These are phyloP conservation scores for Leptatherina wallacei DNA, from an alignment of 2,797 vertebrate genomes.

Conservation along the genomic window DNA sequence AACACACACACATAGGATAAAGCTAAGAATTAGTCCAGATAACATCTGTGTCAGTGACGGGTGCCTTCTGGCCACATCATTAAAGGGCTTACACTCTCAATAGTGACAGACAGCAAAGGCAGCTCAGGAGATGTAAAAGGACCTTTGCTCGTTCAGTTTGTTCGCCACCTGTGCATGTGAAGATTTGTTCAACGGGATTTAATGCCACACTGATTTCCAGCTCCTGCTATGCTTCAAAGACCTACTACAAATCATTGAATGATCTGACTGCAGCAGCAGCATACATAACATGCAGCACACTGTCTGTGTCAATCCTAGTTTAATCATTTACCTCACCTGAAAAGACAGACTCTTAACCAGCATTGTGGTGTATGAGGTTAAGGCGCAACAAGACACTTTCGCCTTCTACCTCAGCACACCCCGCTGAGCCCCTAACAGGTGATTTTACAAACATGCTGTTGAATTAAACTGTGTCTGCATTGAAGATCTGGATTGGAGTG, in stretches of 20 bases:
- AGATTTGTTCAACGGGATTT: slow-evolving; percentile 32
- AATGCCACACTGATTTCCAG: background rate
- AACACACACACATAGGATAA: slow-evolving; percentile 9
- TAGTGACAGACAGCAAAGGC: slow-evolving; percentile 53
- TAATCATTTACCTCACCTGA: slow-evolving; percentile 63
- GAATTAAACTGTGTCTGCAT: background rate
- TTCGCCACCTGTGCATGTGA: slow-evolving; percentile 44
- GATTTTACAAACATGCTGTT: background rate
- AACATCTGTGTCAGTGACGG: slow-evolving; percentile 71
- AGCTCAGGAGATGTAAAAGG: slow-evolving; percentile 8
- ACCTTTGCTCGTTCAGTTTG: slow-evolving; percentile 24
- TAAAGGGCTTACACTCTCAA: slow-evolving; percentile 47
- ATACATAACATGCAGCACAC: background rate
- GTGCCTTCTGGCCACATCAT: slow-evolving; percentile 55
- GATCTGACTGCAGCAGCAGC: background rate
- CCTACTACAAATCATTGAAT: background rate
- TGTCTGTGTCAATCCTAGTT: slow-evolving; percentile 6
- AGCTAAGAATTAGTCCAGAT: slow-evolving; percentile 55
- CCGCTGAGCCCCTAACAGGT: slow-evolving; percentile 14
- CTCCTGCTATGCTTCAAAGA: background rate
- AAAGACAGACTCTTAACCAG: slow-evolving; percentile 29
- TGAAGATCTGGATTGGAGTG: background rate
- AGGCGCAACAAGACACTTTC: slow-evolving; percentile 59
- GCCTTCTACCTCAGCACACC: slow-evolving; percentile 39
- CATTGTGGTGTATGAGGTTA: slow-evolving; percentile 40